Conservation (phyloP, 2,113 vertebrate genomes). For the Pitta sordida region DNA sequence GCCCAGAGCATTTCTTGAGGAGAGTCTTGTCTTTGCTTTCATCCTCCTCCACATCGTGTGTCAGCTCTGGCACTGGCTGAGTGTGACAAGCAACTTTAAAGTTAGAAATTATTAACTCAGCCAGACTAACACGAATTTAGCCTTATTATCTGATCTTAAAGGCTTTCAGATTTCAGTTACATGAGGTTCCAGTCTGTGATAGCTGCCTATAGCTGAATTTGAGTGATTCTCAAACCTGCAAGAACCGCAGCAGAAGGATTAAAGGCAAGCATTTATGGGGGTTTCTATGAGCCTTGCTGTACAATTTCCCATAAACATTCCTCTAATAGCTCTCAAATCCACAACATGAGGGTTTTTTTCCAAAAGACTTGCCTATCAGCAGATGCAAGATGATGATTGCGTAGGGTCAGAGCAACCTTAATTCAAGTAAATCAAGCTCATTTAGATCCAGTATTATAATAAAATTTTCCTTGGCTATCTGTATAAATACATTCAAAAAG, state of each 20-base stretch:
- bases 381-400: neutral
- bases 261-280: neutral
- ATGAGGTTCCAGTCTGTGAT: neutral
- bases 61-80: neutral
- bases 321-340: neutral
- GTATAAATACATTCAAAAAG: neutral
- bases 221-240: neutral
- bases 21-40: neutral
- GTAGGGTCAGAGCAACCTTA: neutral
- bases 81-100: neutral
- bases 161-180: neutral
- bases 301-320: neutral
- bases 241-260: neutral
- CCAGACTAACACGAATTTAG: neutral
- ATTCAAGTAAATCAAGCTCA: neutral
- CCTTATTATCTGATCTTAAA: neutral
- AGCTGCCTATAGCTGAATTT: neutral
- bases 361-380: neutral
- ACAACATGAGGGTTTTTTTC: neutral
- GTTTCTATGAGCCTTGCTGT: neutral
- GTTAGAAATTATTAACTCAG: neutral
- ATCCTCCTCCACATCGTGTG: neutral
- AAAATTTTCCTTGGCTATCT: neutral
- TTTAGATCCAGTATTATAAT: neutral
- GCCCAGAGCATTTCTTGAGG: neutral